A percentile compares a stretch with the other conserved stretches of the same genome.
These are phyloP conservation scores for Bradysia coprophila DNA, from an alignment of 1,140 invertebrate genomes.

Conservation along the genomic window DNA sequence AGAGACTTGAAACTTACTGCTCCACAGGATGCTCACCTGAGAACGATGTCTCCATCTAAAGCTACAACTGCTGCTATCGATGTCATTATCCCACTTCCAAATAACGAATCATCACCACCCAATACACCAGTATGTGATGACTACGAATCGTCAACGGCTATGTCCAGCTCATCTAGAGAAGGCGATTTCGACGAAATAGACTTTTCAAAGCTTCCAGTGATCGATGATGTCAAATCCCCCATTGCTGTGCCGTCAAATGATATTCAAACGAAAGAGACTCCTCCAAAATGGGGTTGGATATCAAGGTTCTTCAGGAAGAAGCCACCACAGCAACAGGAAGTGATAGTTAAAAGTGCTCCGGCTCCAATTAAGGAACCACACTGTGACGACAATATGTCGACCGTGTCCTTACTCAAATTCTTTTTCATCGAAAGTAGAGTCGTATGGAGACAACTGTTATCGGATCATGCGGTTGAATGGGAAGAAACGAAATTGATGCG, in stretches of 20 bases:
- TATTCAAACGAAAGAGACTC: background rate
- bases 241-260: background rate
- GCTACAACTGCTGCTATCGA: background rate
- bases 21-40: background rate
- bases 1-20: background rate
- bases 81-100: background rate
- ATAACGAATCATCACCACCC: too few relatives aligned
- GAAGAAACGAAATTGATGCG: slow-evolving; percentile 30
- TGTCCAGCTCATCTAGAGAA: background rate
- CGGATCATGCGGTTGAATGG: slow-evolving; percentile 34
- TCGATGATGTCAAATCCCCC: background rate
- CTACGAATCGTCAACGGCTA: slow-evolving; percentile 1
- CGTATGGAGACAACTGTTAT: slow-evolving; percentile 34
- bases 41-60: too few relatives aligned
- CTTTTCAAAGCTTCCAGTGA: background rate
- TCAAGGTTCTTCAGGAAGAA: background rate
- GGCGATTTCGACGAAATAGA: background rate
- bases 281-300: background rate
- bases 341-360: background rate
- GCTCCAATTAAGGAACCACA: background rate
- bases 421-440: slow-evolving; percentile 16
- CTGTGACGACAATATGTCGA: background rate
- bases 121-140: background rate
- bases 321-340: background rate
- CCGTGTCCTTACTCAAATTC: background rate